Conservation (phyloP, 2,797 vertebrate species). For the Clarias fuscus region DNA sequence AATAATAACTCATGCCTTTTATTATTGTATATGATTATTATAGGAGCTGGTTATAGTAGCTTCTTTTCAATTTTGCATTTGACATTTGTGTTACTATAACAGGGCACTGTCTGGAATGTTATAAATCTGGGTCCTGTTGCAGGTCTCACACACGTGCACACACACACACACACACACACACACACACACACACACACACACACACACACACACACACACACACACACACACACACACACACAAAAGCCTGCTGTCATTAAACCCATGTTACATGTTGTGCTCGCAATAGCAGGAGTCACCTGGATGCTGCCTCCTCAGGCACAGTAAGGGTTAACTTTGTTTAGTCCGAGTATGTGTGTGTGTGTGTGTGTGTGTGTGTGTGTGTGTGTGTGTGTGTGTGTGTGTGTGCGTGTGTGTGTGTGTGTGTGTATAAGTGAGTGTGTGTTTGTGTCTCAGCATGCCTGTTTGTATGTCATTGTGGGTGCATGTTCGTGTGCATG, state of each 20-base stretch:
- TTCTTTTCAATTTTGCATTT: background rate
- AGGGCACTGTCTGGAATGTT: constrained; percentile 16
- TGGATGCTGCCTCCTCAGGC: constrained; percentile 64
- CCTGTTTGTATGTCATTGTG: constrained; percentile 45
- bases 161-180: constrained; percentile 30
- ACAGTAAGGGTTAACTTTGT: constrained; percentile 87
- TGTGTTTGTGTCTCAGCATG: constrained; percentile 34
- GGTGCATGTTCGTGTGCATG: constrained; percentile 56
- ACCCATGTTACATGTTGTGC: constrained; percentile 65
- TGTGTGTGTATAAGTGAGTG: constrained; percentile 55
- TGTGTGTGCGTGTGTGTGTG: constrained; percentile 58
- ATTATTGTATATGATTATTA: background rate
- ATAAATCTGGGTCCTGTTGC: constrained; percentile 13
- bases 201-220: background rate
- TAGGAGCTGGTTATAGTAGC: background rate
- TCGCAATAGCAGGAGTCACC: constrained; percentile 71
- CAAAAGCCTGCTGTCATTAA: constrained; percentile 72
- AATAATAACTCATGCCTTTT: too few relatives aligned
- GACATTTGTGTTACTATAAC: constrained; percentile 21
- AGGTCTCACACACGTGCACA: constrained; percentile 4
- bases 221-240: background rate
- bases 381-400: constrained; percentile 43
- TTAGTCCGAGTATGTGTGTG: constrained; percentile 68
- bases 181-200: background rate
- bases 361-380: constrained; percentile 59